Percentiles rank a stretch among this genome's conserved stretches.
These are phyloP conservation scores for Telmatherina bonti DNA, from an alignment of 2,797 vertebrate species.

Conservation along the genomic window DNA sequence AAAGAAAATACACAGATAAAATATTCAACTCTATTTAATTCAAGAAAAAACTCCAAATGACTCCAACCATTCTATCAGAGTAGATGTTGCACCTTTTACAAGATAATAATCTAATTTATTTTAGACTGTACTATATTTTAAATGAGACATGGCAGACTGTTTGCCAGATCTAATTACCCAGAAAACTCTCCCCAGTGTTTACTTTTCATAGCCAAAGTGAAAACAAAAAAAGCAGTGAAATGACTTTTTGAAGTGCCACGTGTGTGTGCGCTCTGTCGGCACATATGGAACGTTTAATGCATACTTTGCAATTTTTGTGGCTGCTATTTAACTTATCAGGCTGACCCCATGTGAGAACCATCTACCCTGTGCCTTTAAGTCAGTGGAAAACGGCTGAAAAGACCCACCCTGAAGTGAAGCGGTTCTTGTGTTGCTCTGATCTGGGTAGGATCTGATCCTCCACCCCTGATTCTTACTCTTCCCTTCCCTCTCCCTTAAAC, in stretches of 20 bases:
- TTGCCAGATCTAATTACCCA: slow-evolving; percentile 39
- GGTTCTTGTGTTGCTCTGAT: slow-evolving; percentile 52
- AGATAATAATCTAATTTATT: not conserved
- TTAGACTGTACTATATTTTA: slow-evolving; percentile 28
- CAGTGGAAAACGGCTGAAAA: slow-evolving; percentile 49
- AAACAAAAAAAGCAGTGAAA: slow-evolving; percentile 48
- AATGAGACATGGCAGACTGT: slow-evolving; percentile 54
- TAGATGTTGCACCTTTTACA: slow-evolving; percentile 8
- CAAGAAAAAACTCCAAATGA: not conserved
- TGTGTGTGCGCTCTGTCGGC: slow-evolving; percentile 20
- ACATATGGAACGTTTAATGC: slow-evolving; percentile 49
- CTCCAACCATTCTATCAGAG: not conserved
- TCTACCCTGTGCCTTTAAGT: slow-evolving; percentile 42
- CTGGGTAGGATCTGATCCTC: slow-evolving; percentile 45
- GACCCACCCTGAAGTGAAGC: slow-evolving; percentile 56
- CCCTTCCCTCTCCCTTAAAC: slow-evolving; percentile 38
- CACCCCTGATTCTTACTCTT: slow-evolving; percentile 52
- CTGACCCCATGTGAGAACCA: slow-evolving; percentile 56
- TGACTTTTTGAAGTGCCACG: slow-evolving; percentile 41
- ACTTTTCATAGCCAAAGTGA: slow-evolving; percentile 31
- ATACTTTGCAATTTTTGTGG: slow-evolving; percentile 50
- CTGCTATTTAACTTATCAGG: slow-evolving; percentile 63
- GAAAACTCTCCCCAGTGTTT: slow-evolving; percentile 48
- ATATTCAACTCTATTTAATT: not conserved
- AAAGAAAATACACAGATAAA: not conserved